A percentile compares a stretch with the other conserved stretches of the same genome.
Conservation (phyloP, 2,888 invertebrate genomes). For the Heliconius charithonia region DNA sequence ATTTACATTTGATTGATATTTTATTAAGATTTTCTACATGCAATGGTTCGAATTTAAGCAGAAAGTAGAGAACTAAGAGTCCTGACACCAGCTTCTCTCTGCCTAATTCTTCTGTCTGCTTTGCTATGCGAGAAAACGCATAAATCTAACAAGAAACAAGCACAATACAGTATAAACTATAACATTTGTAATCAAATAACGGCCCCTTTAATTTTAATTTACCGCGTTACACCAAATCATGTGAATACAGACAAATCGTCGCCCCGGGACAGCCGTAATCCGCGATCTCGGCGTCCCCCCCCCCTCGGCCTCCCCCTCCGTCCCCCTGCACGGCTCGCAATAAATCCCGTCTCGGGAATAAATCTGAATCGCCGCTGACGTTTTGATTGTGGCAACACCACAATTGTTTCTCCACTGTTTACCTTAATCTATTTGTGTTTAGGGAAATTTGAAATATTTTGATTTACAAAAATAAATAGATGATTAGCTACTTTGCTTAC, state of each 20-base stretch:
- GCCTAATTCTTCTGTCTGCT: no score
- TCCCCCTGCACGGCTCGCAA: constrained; percentile 48
- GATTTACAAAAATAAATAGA: neutral
- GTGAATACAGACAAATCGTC: constrained; percentile 46
- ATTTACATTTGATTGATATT: neutral
- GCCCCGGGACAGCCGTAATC: constrained; percentile 43
- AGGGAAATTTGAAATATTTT: constrained; percentile 40
- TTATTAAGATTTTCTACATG: neutral
- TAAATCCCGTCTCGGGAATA: constrained; percentile 69
- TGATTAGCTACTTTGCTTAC: neutral
- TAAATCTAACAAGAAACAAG: neutral
- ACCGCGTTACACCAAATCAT: constrained; percentile 39
- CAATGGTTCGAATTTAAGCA: neutral
- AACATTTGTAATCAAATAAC: neutral
- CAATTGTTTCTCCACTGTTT: constrained; percentile 59
- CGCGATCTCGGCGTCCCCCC: constrained; percentile 41
- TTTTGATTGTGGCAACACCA: constrained; percentile 58
- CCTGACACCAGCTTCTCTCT: neutral
- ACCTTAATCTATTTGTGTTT: constrained; percentile 51
- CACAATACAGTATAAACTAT: neutral
- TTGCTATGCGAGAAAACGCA: no score
- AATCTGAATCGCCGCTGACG: constrained; percentile 76
- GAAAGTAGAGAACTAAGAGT: neutral
- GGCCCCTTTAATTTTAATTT: constrained; percentile 35
- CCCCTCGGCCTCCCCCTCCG: neutral